Evolutionary conservation across 1,140 invertebrate species (phyloP), one percentile per base, ranked within the genome.

Genomic region (Theocolax elegans): DNA sequence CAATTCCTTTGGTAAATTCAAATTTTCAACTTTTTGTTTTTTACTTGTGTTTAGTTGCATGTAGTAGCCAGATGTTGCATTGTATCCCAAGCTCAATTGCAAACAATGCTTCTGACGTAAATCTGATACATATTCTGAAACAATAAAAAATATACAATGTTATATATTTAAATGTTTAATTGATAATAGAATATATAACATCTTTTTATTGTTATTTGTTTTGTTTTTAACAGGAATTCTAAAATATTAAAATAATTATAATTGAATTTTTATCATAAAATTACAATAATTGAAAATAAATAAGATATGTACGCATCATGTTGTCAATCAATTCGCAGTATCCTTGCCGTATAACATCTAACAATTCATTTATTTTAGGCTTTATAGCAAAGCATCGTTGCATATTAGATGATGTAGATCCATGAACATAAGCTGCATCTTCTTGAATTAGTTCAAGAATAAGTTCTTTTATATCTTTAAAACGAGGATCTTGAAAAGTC

Each of bases 361-460:
- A 82, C 42, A 94, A 83, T 2, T 90, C 90, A 76, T 91, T 93
- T 27, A 93, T 87, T 21, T 90, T 89, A 21, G 88, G 86, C 84
- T 92, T 95, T 2, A 97, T 91, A 31, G 94, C 94, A 84, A 95
- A 95, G 79, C 93, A 94, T 67, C 94, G 89, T 84, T 96, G 93
- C 66, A 92, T 88, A 67, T 87, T 88, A 78, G 89, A 88, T n/a
- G 88, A 87, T 1, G 88, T 82, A 59, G 88, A 89, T 1, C 92
- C 93, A 80, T 90, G 90, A n/a, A 91, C 87, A 25, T 89, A 90
- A 76, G 88, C 89, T 25, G 89, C 89, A 76, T 95, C 92, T 60
- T 92, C 89, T 83, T 93, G 89, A 59, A 97, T 89, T 0, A 94
- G 87, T 58, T 87, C 85, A 15, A 88, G 80, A 64, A 96, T 92